These are phyloP conservation scores for Drosophila arawakana DNA, from an alignment of 1,140 invertebrate genomes.

Conservation along the genomic window DNA sequence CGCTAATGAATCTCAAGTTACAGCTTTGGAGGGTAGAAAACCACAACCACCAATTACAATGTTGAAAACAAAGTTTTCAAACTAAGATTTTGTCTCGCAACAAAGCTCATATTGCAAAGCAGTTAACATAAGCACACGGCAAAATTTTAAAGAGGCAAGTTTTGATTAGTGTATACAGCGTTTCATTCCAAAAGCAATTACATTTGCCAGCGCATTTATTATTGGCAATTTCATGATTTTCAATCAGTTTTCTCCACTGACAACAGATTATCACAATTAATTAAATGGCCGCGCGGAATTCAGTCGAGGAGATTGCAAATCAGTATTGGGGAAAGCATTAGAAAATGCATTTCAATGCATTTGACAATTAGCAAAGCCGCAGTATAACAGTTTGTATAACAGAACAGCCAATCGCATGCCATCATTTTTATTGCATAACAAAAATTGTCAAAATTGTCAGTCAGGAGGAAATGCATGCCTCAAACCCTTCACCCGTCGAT, in stretches of 20 bases:
- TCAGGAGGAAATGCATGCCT: slow-evolving; percentile 34
- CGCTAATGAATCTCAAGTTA: slow-evolving; percentile 60
- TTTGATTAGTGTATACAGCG: too few relatives aligned
- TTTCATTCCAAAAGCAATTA: slow-evolving; percentile 58
- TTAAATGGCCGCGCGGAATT: slow-evolving; percentile 31
- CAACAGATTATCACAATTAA: slow-evolving; percentile 65
- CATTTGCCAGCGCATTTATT: slow-evolving; percentile 53
- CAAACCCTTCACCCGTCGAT: slow-evolving; percentile 2
- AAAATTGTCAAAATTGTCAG: slow-evolving; percentile 81
- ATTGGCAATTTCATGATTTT: slow-evolving; percentile 61
- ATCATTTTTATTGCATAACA: slow-evolving; percentile 78
- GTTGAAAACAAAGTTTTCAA: neutral
- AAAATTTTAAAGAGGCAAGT: neutral
- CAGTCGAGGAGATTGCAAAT: slow-evolving; percentile 27
- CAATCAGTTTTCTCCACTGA: slow-evolving; percentile 48
- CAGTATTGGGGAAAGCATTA: slow-evolving; percentile 25
- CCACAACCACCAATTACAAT: neutral
- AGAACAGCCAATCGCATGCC: slow-evolving; percentile 19
- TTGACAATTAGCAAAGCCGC: slow-evolving; percentile 39
- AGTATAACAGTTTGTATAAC: slow-evolving; percentile 57
- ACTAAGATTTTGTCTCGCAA: too few relatives aligned
- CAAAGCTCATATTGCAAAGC: neutral
- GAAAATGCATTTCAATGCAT: slow-evolving; percentile 47
- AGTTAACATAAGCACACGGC: neutral
- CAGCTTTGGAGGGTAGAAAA: neutral